phyloP scores from a whole-genome alignment of 2,888 invertebrate species.

The Sympetrum striolatum region DNA sequence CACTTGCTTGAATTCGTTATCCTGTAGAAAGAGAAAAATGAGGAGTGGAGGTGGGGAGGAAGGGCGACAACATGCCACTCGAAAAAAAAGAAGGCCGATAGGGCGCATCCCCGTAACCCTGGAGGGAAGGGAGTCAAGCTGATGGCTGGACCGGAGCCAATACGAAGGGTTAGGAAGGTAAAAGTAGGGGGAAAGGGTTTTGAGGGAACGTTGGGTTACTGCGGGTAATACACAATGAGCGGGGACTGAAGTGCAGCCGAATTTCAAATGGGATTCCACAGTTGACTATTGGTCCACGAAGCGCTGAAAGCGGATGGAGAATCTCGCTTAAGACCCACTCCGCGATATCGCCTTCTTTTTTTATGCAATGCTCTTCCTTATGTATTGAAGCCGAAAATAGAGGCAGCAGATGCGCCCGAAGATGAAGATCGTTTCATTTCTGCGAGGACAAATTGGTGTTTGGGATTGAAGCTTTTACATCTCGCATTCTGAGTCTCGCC shows the following conservation, averaged over 20 bases:
- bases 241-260: background rate
- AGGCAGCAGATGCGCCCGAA: no score
- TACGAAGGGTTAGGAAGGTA: background rate
- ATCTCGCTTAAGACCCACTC: background rate
- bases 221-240: constrained; percentile 1
- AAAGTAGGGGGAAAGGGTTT: background rate
- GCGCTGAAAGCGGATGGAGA: background rate
- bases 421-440: no score
- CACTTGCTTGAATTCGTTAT: constrained; percentile 36
- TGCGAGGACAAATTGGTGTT: no score
- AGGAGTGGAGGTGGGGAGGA: background rate
- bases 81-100: constrained; percentile 18
- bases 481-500: no score
- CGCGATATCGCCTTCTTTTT: background rate
- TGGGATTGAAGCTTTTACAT: no score
- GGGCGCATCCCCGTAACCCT: constrained; percentile 32
- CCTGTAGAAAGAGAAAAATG: background rate
- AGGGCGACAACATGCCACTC: constrained; percentile 10
- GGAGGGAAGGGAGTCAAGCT: constrained; percentile 7
- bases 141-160: constrained; percentile 39
- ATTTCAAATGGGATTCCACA: background rate
- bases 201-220: background rate
- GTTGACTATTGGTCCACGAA: background rate
- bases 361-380: background rate
- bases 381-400: no score